Evolutionary conservation across 2,113 vertebrate genomes (phyloP), one percentile per base, ranked within the genome.

Genomic region (Agapornis roseicollis): DNA sequence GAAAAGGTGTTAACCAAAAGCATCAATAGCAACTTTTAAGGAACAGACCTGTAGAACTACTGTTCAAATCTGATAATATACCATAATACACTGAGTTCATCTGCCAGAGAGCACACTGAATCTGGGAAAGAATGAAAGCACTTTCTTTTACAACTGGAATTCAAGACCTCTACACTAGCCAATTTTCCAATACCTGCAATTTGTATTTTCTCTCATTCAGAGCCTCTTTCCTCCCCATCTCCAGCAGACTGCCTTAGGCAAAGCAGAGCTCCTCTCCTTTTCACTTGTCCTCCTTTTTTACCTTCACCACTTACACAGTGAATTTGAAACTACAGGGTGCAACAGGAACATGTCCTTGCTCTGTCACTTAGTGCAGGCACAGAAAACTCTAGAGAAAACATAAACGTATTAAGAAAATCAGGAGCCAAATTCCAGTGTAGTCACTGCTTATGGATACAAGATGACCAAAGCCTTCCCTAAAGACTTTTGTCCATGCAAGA

Each of bases 1-100:
- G 79, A 80, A 66, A 88, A 83, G 82, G 76, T 79, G 72, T 94
- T 96, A 94, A 94, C 85, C 80, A 86, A 70, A 91, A 91, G 76
- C 93, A 94, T 95, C 94, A 90, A 93, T 70, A 95, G 94, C 79
- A 90, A 80, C 93, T 96, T 91, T 86, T 71, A 71, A 91, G 85
- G 92, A 92, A 88, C 90, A 86, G 93, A 92, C 88, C 91, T 56
- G 68, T 64, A 78, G 85, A 96, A 96, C 93, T 96, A 96, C 88
- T 80, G 65, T 65, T 91, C 88, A 90, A 91, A 88, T 69, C 74
- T 94, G 71, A 47, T 93, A 91, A 95, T 73, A 74, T 13, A 77
- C 79, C 64, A 24, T 91, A 96, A 93, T 66, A 88, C 52, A 91
- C 53, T 55, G 79, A 90, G 55, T 80, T 70, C 3, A 20, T 80